A percentile compares a stretch with the other conserved stretches of the same genome.
Evolutionary conservation across 2,113 vertebrate genomes (phyloP).

Genomic region (Cyphomyrus plagiostoma): DNA sequence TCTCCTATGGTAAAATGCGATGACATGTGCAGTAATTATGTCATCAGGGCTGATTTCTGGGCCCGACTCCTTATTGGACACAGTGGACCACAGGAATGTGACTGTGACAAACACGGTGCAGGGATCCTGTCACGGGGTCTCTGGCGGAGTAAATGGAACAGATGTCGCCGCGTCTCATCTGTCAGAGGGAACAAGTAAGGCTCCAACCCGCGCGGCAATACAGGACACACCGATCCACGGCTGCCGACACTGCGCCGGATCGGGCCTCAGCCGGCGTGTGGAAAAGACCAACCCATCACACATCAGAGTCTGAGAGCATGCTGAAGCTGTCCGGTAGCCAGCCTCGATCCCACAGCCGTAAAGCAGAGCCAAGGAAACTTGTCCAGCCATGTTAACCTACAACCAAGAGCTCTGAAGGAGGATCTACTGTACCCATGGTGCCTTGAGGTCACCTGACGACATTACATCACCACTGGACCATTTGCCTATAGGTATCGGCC

Average conservation of each 20-base stretch:
- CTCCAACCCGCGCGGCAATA: neutral
- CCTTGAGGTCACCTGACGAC: neutral
- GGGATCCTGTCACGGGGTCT: constrained; percentile 24
- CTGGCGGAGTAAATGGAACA: constrained; percentile 23
- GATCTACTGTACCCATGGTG: neutral
- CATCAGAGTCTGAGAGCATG: neutral
- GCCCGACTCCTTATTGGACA: neutral
- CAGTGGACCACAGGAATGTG: neutral
- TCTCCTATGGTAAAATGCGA: neutral
- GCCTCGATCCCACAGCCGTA: neutral
- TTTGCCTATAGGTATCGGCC: neutral
- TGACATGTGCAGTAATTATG: neutral
- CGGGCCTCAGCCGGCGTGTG: neutral
- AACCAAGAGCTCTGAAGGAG: neutral
- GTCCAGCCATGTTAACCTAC: neutral
- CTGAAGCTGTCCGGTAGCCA: neutral
- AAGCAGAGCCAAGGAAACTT: neutral
- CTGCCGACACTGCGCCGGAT: neutral
- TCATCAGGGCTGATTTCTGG: neutral
- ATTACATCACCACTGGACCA: neutral
- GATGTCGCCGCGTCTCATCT: constrained; percentile 16
- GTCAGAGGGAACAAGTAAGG: neutral
- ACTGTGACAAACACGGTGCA: neutral
- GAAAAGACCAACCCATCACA: neutral
- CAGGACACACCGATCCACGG: neutral